Evolutionary conservation across 2,797 vertebrate species (phyloP).

Genomic region (Anguilla pacifica): DNA sequence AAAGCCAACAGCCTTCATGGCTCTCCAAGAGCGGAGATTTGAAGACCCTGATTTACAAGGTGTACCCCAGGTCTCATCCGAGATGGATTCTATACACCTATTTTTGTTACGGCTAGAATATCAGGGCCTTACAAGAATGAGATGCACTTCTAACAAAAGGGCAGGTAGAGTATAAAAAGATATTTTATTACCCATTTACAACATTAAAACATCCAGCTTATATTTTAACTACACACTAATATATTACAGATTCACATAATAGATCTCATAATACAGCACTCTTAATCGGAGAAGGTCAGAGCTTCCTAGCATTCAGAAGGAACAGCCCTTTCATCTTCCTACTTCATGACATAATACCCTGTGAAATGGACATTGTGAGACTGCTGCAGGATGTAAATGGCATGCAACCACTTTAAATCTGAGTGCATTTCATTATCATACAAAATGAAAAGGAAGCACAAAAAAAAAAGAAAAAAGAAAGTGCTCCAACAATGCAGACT

Average conservation of each 20-base stretch:
- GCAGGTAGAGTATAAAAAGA: not conserved
- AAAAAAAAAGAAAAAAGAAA: not conserved
- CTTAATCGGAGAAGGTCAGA: not conserved
- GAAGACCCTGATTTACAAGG: not conserved
- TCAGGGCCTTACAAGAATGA: not conserved
- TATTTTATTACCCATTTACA: constrained; percentile 6
- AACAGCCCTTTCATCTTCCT: not conserved
- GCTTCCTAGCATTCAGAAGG: not conserved
- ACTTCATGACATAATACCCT: not conserved
- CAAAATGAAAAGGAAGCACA: not conserved
- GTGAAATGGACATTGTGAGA: not conserved
- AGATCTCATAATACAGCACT: not conserved
- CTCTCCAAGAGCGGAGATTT: not conserved
- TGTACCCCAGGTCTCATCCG: not conserved
- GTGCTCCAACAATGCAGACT: not conserved
- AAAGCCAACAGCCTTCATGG: not conserved
- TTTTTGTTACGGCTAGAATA: not conserved
- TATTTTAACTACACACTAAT: not conserved
- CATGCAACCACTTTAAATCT: not conserved
- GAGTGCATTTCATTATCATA: not conserved
- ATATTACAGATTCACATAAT: not conserved
- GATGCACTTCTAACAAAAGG: constrained; percentile 47
- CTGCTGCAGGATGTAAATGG: not conserved
- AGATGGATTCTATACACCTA: not conserved
- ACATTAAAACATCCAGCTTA: not conserved